Conservation (phyloP, 2,113 vertebrate species). For the Sinocyclocheilus grahami region DNA sequence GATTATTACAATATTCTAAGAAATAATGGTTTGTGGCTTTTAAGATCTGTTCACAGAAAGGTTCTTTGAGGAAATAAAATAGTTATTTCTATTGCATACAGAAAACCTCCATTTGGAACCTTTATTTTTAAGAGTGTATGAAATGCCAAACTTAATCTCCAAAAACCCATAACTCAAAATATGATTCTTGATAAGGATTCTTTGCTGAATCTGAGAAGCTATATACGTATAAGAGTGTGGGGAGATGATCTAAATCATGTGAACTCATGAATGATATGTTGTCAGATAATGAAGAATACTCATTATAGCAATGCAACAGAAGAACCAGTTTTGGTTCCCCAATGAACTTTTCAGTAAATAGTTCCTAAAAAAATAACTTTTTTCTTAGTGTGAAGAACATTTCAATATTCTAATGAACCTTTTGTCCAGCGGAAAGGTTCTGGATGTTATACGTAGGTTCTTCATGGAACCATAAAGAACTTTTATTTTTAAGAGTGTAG, state of each 20-base stretch:
- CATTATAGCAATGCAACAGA: too few relatives aligned
- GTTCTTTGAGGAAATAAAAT: background rate
- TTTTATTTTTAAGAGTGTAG: too few relatives aligned
- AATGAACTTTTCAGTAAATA: too few relatives aligned
- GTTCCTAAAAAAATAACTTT: too few relatives aligned
- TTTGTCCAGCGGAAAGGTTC: too few relatives aligned
- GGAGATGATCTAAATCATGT: background rate
- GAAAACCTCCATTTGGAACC: background rate
- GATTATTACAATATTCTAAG: background rate
- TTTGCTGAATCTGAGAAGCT: background rate
- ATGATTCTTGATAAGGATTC: background rate
- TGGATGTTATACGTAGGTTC: too few relatives aligned
- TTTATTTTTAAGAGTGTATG: too few relatives aligned
- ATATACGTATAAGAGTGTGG: background rate
- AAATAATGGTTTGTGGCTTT: background rate
- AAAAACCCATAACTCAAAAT: background rate
- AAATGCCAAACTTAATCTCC: too few relatives aligned
- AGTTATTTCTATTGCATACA: background rate
- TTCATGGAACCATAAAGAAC: too few relatives aligned
- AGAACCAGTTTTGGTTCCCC: too few relatives aligned
- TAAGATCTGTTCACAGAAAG: background rate
- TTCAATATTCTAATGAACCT: background rate
- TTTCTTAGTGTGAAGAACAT: background rate
- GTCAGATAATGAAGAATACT: background rate
- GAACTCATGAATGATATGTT: background rate